Evolutionary conservation across 2,888 invertebrate species (phyloP).

Genomic region (Nephrotoma flavescens): DNA sequence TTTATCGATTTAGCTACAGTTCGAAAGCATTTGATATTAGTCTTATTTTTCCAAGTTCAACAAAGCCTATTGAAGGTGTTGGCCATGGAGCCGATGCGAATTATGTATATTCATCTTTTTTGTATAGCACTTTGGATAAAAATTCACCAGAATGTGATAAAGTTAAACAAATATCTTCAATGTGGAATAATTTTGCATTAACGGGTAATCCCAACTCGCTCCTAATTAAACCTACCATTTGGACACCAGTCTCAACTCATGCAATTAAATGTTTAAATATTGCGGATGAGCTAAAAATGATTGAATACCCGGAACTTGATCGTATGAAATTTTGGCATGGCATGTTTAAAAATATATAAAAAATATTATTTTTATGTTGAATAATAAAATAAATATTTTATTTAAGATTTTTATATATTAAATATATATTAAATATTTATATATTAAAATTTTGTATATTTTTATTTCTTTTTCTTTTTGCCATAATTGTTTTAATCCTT

Average conservation of each 20-base stretch:
- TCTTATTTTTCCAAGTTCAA: slow-evolving; percentile 12
- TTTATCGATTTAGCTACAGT: slow-evolving; percentile 30
- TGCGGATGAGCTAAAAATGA: not conserved
- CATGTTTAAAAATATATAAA: not conserved
- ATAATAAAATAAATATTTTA: no score
- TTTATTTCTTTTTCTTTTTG: no score
- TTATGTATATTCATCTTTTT: slow-evolving; percentile 18
- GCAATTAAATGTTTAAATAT: slow-evolving; percentile 3
- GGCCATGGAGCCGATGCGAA: slow-evolving; percentile 31
- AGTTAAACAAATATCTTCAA: not conserved
- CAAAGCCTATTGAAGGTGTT: slow-evolving; percentile 17
- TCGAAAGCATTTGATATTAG: slow-evolving; percentile 29
- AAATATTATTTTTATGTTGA: no score
- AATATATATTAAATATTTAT: no score
- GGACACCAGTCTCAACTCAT: not conserved
- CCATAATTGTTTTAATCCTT: no score
- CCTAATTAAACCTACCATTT: not conserved
- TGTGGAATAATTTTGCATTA: not conserved
- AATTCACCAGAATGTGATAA: not conserved
- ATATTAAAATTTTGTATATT: no score
- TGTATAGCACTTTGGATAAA: not conserved
- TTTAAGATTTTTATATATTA: no score
- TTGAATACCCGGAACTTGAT: slow-evolving; percentile 3
- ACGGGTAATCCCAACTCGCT: slow-evolving; percentile 4
- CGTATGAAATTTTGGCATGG: slow-evolving; percentile 4